Conservation (phyloP, 2,797 vertebrate species). For the Muscicapa comitata region DNA sequence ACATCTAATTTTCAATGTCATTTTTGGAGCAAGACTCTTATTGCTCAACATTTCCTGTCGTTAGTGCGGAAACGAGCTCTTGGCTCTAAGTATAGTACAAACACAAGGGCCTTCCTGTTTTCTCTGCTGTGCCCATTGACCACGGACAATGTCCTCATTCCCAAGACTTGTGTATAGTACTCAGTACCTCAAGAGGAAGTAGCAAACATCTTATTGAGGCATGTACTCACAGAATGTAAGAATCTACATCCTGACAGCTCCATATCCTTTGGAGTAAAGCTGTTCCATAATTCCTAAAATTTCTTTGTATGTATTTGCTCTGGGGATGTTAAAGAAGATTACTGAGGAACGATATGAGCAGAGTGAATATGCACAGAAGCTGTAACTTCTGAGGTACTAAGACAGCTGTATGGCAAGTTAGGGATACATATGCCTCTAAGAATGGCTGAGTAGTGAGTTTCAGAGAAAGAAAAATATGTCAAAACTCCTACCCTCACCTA, state of each 20-base stretch:
- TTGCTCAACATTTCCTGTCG: slow-evolving; percentile 23
- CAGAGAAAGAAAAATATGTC: background rate
- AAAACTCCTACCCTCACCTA: background rate
- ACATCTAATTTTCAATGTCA: background rate
- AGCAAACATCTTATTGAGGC: background rate
- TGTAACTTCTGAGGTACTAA: background rate
- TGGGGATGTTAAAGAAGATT: background rate
- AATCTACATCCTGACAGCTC: background rate
- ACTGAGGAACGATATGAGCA: background rate
- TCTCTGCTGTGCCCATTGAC: background rate
- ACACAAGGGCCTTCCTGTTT: slow-evolving; percentile 56
- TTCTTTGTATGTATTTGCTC: background rate
- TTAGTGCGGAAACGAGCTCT: slow-evolving; percentile 35
- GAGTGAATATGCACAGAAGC: background rate
- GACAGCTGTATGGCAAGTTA: background rate
- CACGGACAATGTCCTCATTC: slow-evolving; percentile 13
- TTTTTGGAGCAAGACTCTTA: slow-evolving; percentile 16
- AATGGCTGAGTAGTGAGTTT: background rate
- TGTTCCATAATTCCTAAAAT: background rate
- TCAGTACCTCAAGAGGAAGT: background rate
- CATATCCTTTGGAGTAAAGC: background rate
- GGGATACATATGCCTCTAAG: background rate
- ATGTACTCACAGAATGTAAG: background rate
- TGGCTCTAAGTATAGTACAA: slow-evolving; percentile 42
- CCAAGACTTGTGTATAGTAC: background rate